Percentiles rank a stretch among this genome's conserved stretches.
Evolutionary conservation across 2,888 invertebrate species (phyloP).

Genomic region (Chironomus riparius): DNA sequence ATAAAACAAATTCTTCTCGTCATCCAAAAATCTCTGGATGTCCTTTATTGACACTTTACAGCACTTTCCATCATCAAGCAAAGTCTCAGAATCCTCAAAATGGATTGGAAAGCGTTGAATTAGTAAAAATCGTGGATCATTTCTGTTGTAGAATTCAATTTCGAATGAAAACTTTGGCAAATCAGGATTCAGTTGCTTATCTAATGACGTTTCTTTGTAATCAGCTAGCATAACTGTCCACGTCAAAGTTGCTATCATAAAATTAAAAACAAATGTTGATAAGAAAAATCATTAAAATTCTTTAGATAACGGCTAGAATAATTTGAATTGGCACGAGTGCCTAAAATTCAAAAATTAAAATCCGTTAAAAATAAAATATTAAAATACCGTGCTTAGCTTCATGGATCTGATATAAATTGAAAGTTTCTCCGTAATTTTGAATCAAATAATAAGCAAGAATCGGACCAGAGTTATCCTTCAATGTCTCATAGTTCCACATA

Average conservation of each 20-base stretch:
- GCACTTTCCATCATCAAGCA: constrained; percentile 39
- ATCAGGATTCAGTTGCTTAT: constrained; percentile 31
- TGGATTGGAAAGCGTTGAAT: constrained; percentile 41
- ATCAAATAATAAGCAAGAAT: constrained; percentile 40
- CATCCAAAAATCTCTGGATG: constrained; percentile 36
- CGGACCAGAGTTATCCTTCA: constrained; percentile 32
- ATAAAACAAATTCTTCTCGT: constrained; percentile 30
- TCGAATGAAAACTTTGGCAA: constrained; percentile 38
- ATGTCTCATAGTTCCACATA: constrained; percentile 32
- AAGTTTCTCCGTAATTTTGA: constrained; percentile 38
- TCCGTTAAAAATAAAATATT: too few relatives aligned
- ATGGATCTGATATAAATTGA: constrained; percentile 41
- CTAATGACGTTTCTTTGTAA: constrained; percentile 32
- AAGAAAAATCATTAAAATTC: background rate
- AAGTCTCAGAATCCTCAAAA: constrained; percentile 40
- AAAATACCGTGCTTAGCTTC: constrained; percentile 31
- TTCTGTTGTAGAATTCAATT: constrained; percentile 37
- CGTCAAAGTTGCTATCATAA: constrained; percentile 28
- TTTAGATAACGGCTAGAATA: background rate
- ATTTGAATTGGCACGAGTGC: too few relatives aligned
- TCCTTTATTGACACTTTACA: constrained; percentile 37
- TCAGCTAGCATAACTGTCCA: constrained; percentile 40
- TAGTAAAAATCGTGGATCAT: constrained; percentile 38
- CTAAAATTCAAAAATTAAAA: background rate
- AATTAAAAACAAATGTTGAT: background rate